phyloP scores from a whole-genome alignment of 1,140 invertebrate species.

The Panonychus citri region DNA sequence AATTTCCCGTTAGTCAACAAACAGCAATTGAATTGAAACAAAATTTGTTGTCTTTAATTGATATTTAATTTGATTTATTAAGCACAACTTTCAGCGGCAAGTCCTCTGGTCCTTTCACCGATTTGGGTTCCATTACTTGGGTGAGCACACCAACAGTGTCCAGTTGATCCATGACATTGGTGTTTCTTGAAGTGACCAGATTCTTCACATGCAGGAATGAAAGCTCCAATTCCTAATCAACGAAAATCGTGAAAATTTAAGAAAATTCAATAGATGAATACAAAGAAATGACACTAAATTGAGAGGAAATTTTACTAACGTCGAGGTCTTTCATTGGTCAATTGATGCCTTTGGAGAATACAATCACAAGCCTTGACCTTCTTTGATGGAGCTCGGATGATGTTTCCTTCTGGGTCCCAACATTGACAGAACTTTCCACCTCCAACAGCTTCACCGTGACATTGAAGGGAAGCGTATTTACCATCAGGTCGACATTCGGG shows the following conservation, averaged over 20 bases:
- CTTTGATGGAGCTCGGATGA: constrained; percentile 9
- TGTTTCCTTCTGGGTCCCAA: constrained; percentile 10
- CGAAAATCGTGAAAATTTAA: no score
- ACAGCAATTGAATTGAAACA: no score
- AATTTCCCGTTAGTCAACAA: no score
- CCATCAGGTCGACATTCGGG: constrained; percentile 11
- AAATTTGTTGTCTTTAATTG: no score
- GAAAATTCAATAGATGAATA: no score
- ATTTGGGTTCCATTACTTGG: neutral
- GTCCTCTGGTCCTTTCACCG: no score
- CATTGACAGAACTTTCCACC: constrained; percentile 9
- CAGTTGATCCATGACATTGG: constrained; percentile 5
- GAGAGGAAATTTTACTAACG: neutral
- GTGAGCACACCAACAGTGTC: constrained; percentile 8
- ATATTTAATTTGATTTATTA: no score
- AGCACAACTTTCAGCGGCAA: no score
- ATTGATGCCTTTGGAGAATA: neutral
- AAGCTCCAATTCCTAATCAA: neutral
- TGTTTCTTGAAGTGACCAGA: constrained; percentile 6
- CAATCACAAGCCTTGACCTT: constrained; percentile 12
- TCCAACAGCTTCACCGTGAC: neutral
- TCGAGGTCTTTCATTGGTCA: neutral
- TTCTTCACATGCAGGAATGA: constrained; percentile 1
- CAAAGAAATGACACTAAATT: no score
- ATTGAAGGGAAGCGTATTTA: constrained; percentile 11